Percentiles rank a stretch among this genome's conserved stretches.
phyloP scores from a whole-genome alignment of 1,140 invertebrate genomes.

The Lepidurus apus region DNA sequence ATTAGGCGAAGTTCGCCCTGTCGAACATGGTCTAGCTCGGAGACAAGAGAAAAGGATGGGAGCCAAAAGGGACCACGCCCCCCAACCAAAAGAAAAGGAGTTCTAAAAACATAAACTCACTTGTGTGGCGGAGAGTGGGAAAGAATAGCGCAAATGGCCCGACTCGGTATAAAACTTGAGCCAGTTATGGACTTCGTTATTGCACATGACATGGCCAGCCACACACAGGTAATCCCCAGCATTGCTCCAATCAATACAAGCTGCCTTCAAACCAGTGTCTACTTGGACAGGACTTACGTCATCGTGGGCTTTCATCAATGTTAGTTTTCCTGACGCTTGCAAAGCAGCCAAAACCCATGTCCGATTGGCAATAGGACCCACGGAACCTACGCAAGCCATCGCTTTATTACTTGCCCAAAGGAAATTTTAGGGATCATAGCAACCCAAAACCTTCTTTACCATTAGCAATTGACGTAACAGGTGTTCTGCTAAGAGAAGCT shows the following conservation, averaged over 20 bases:
- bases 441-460: background rate
- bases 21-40: no score
- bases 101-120: slow-evolving; percentile 45
- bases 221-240: slow-evolving; percentile 85
- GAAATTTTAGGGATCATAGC: background rate
- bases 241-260: slow-evolving; percentile 93
- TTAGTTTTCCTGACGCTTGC: slow-evolving; percentile 79
- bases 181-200: slow-evolving; percentile 50
- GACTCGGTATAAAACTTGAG: slow-evolving; percentile 73
- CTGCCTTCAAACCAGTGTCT: slow-evolving; percentile 63
- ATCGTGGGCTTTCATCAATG: slow-evolving; percentile 83
- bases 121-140: slow-evolving; percentile 66
- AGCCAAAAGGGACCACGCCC: background rate
- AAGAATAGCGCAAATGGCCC: slow-evolving; percentile 66
- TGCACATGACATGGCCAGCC: slow-evolving; percentile 56
- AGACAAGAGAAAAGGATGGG: no score
- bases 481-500: background rate
- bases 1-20: background rate
- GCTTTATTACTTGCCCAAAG: background rate
- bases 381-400: background rate
- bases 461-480: background rate
- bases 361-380: slow-evolving; percentile 20
- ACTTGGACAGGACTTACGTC: slow-evolving; percentile 82
- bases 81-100: background rate
- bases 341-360: slow-evolving; percentile 79